These are phyloP conservation scores for Drosophila lowei DNA, from an alignment of 1,140 invertebrate species.

Conservation along the genomic window DNA sequence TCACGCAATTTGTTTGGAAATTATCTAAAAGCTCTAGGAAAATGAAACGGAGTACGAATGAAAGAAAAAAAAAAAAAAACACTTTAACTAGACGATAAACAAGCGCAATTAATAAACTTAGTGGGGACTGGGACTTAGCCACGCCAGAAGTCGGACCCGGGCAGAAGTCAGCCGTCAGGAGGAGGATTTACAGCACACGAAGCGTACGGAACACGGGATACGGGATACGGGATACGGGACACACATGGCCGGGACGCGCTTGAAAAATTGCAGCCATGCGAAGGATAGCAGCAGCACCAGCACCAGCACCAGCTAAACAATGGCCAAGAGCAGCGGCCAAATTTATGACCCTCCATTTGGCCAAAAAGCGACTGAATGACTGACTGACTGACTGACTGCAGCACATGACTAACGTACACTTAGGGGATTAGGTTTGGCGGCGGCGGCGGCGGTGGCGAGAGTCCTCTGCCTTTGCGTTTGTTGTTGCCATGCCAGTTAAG, in stretches of 20 bases:
- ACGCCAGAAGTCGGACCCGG: slow-evolving; percentile 3
- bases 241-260: slow-evolving; percentile 57
- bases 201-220: slow-evolving; percentile 40
- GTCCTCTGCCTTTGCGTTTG: background rate
- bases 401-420: slow-evolving; percentile 78
- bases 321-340: slow-evolving; percentile 43
- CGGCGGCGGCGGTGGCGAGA: background rate
- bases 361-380: slow-evolving; percentile 29
- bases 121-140: slow-evolving; percentile 13
- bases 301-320: slow-evolving; percentile 52
- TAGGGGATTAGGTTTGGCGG: slow-evolving; percentile 64
- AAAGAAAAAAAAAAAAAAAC: slow-evolving; percentile 13
- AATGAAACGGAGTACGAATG: background rate
- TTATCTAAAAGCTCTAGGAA: slow-evolving; percentile 55
- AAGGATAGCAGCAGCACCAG: background rate
- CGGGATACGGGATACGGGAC: slow-evolving; percentile 34
- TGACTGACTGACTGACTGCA: slow-evolving; percentile 22
- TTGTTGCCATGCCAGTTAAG: slow-evolving; percentile 43
- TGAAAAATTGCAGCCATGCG: slow-evolving; percentile 69
- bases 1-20: slow-evolving; percentile 72
- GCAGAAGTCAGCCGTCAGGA: slow-evolving; percentile 16
- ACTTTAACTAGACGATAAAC: slow-evolving; percentile 73
- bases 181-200: slow-evolving; percentile 56
- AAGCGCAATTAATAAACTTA: slow-evolving; percentile 77
- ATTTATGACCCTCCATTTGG: slow-evolving; percentile 77